phyloP scores from a whole-genome alignment of 2,888 invertebrate species.

The Oxystoma pomonae region DNA sequence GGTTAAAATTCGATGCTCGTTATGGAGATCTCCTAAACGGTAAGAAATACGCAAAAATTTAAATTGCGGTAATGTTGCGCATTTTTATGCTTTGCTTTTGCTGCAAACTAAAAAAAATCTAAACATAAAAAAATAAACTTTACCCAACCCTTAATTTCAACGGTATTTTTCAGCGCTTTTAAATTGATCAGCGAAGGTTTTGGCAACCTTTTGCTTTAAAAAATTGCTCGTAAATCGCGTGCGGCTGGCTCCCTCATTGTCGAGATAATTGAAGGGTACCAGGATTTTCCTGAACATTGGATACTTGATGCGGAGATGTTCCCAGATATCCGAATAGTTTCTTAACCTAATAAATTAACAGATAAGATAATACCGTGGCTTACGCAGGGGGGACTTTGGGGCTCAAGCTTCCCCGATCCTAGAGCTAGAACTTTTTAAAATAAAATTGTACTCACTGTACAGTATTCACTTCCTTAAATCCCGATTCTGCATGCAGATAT shows the following conservation, averaged over 20 bases:
- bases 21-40: too few species aligned
- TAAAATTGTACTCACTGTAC: constrained; percentile 58
- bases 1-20: too few species aligned
- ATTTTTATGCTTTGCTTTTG: too few species aligned
- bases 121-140: too few species aligned
- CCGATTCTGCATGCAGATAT: constrained; percentile 51
- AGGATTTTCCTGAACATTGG: constrained; percentile 63
- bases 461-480: constrained; percentile 57
- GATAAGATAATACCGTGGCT: too few species aligned
- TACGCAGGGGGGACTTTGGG: too few species aligned
- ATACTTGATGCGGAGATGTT: constrained; percentile 62
- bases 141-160: constrained; percentile 75
- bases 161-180: constrained; percentile 82
- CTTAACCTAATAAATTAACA: constrained; percentile 57
- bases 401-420: too few species aligned
- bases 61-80: too few species aligned
- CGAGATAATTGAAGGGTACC: constrained; percentile 65
- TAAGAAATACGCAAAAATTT: too few species aligned
- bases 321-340: constrained; percentile 68
- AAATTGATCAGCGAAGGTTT: constrained; percentile 77
- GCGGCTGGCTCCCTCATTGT: constrained; percentile 70
- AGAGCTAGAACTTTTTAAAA: too few species aligned
- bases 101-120: too few species aligned
- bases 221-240: constrained; percentile 62
- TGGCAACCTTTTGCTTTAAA: constrained; percentile 55